phyloP scores from a whole-genome alignment of 2,113 vertebrate species.

The Pteropus alecto region DNA sequence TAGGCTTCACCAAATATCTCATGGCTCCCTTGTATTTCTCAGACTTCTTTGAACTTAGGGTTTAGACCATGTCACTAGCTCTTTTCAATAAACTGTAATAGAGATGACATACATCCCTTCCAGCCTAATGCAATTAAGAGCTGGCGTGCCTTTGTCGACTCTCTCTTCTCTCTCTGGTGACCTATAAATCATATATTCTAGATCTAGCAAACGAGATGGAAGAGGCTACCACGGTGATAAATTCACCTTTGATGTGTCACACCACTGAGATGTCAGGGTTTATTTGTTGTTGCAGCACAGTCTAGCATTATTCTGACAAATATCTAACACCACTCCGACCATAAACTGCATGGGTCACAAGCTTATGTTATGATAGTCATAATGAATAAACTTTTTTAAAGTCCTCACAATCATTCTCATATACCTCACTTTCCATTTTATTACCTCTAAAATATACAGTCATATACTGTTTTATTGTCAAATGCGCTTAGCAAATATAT shows the following conservation, averaged over 20 bases:
- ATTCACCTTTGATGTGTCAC: background rate
- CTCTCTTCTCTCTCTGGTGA: background rate
- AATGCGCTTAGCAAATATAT: background rate
- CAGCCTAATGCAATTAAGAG: background rate
- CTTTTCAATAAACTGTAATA: background rate
- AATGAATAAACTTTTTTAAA: background rate
- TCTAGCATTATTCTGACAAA: background rate
- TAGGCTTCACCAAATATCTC: background rate
- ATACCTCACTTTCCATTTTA: background rate
- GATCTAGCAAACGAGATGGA: background rate
- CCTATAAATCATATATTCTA: background rate
- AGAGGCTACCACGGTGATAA: background rate
- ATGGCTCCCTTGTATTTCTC: background rate
- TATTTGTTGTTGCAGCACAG: background rate
- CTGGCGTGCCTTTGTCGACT: background rate
- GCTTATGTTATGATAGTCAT: background rate
- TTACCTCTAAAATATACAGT: background rate
- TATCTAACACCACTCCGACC: background rate
- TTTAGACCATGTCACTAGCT: background rate
- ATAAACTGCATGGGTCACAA: background rate
- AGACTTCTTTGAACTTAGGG: background rate
- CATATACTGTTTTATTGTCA: background rate
- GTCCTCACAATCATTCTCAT: background rate
- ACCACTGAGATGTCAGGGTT: background rate
- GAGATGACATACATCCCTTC: background rate